Evolutionary conservation across 2,888 invertebrate genomes (phyloP).

Genomic region (Conomelus anceps): DNA sequence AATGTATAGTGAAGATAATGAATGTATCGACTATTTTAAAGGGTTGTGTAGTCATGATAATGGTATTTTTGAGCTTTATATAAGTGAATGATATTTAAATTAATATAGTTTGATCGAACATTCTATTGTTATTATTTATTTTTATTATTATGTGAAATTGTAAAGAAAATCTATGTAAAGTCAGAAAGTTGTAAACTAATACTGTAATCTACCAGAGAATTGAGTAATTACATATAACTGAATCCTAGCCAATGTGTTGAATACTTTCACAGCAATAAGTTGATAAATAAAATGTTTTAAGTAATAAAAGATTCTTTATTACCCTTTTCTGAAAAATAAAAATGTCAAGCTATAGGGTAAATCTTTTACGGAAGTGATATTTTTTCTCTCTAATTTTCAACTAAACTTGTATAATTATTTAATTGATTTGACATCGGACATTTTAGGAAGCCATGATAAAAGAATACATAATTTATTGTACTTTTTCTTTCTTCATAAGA

Average conservation of each 20-base stretch:
- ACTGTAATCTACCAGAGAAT: neutral
- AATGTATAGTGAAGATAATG: neutral
- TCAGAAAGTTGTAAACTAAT: neutral
- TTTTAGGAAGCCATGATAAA: too few species aligned
- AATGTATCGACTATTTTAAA: neutral
- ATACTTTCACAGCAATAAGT: neutral
- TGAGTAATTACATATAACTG: neutral
- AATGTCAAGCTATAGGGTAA: too few species aligned
- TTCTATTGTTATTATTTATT: neutral
- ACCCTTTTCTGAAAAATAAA: too few species aligned
- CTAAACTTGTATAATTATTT: too few species aligned
- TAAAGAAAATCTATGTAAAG: too few species aligned
- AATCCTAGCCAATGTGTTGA: neutral
- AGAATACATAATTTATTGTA: too few species aligned
- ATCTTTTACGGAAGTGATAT: too few species aligned
- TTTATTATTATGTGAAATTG: neutral
- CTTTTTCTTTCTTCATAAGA: too few species aligned
- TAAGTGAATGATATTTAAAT: neutral
- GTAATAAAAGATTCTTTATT: neutral
- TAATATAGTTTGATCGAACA: neutral
- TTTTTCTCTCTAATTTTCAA: too few species aligned
- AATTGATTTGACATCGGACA: too few species aligned
- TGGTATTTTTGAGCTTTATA: neutral
- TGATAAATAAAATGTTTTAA: neutral
- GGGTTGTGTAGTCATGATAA: neutral